These are phyloP conservation scores for Halcyon badia DNA, from an alignment of 2,797 vertebrate species.

Conservation along the genomic window DNA sequence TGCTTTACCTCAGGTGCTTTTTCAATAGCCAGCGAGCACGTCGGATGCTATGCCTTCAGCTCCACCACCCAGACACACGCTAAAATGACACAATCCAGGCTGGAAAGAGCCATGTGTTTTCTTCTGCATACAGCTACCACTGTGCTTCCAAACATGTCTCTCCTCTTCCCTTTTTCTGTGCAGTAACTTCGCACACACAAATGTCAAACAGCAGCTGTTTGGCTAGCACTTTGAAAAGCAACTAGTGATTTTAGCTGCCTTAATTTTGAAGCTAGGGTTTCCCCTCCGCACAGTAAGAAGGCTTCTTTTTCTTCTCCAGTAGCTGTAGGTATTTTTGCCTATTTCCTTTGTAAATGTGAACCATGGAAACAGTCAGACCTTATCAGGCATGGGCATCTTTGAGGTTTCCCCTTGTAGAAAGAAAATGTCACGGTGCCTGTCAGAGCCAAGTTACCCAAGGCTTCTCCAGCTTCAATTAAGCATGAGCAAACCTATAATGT, in stretches of 20 bases:
- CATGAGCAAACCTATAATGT: neutral
- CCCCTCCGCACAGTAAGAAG: neutral
- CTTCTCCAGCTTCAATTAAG: conserved; percentile 2
- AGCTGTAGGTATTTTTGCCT: neutral
- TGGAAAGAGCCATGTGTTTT: conserved; percentile 37
- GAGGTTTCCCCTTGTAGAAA: neutral
- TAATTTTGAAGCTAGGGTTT: neutral
- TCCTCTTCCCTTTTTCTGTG: conserved; percentile 27
- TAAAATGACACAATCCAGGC: neutral
- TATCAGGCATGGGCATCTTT: neutral
- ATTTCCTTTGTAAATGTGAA: neutral
- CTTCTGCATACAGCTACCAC: neutral
- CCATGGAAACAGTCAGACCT: neutral
- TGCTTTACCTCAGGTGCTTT: accelerated
- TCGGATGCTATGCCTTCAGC: neutral
- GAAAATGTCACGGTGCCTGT: neutral
- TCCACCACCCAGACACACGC: neutral
- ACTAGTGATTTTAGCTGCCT: conserved; percentile 20
- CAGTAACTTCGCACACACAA: conserved; percentile 22
- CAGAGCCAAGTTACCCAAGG: neutral
- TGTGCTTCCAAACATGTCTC: neutral
- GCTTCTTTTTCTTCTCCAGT: neutral
- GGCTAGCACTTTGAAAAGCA: conserved; percentile 3
- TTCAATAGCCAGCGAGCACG: accelerated
- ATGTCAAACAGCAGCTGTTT: conserved; percentile 59